phyloP scores from a whole-genome alignment of 2,888 invertebrate genomes.

The Dinocampus coccinellae region DNA sequence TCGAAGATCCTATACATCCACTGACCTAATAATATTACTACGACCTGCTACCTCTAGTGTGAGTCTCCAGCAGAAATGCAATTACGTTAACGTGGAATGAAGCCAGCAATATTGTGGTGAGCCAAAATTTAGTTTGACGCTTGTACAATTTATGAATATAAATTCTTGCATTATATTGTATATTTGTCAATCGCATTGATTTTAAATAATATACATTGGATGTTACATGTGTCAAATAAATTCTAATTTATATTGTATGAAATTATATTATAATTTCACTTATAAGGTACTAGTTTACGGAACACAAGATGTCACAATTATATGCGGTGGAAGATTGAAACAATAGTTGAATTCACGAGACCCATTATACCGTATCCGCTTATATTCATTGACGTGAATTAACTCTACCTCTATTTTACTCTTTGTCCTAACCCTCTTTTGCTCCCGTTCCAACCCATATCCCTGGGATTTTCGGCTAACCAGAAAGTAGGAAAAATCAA shows the following conservation, averaged over 20 bases:
- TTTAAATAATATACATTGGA: neutral
- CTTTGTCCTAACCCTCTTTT: neutral
- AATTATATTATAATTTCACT: slow-evolving; percentile 1
- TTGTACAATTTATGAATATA: neutral
- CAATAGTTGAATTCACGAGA: slow-evolving; percentile 54
- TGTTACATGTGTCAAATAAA: neutral
- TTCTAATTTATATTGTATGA: neutral
- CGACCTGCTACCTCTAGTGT: slow-evolving; percentile 27
- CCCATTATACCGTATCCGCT: slow-evolving; percentile 50
- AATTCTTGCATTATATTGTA: too few species aligned
- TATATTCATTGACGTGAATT: slow-evolving; percentile 53
- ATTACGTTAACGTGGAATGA: slow-evolving; percentile 51
- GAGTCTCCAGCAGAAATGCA: slow-evolving; percentile 50
- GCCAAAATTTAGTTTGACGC: neutral
- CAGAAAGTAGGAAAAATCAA: slow-evolving; percentile 10
- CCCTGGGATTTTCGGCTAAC: slow-evolving; percentile 3
- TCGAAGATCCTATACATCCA: slow-evolving; percentile 48
- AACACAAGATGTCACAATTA: neutral
- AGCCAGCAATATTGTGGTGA: slow-evolving; percentile 18
- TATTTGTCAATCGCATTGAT: slow-evolving; percentile 15
- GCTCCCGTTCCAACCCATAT: neutral
- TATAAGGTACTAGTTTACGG: neutral
- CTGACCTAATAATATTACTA: slow-evolving; percentile 51
- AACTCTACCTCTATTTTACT: neutral
- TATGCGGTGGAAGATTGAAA: slow-evolving; percentile 53